These are phyloP conservation scores for Amphipoea oculea DNA, from an alignment of 2,888 invertebrate species.

Conservation along the genomic window DNA sequence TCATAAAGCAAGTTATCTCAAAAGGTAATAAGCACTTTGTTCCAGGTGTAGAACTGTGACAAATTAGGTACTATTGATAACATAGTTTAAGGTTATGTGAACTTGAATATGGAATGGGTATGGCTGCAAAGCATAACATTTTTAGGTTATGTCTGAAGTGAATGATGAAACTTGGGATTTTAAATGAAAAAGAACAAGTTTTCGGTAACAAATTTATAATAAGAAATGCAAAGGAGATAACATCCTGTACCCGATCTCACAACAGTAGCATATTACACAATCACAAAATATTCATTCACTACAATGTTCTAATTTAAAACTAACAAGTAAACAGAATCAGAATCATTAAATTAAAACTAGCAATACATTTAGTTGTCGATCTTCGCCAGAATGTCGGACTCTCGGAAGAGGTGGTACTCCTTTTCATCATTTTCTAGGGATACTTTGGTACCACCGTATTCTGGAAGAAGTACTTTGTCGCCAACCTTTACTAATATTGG, in stretches of 20 bases:
- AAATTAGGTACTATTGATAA: slow-evolving; percentile 3
- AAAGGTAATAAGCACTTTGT: slow-evolving; percentile 25
- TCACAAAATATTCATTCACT: slow-evolving; percentile 86
- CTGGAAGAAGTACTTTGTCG: slow-evolving; percentile 98
- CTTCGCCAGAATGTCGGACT: slow-evolving; percentile 98
- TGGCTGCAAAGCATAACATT: slow-evolving; percentile 5
- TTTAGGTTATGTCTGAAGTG: slow-evolving; percentile 43
- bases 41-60: slow-evolving; percentile 14
- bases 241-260: slow-evolving; percentile 77
- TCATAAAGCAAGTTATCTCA: not conserved
- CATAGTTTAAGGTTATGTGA: slow-evolving; percentile 47
- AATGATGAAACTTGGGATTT: slow-evolving; percentile 30
- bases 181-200: slow-evolving; percentile 66
- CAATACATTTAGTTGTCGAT: slow-evolving; percentile 90
- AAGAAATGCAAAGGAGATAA: slow-evolving; percentile 88
- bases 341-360: slow-evolving; percentile 81
- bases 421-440: slow-evolving; percentile 96
- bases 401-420: slow-evolving; percentile 98
- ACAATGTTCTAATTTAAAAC: slow-evolving; percentile 76
- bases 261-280: slow-evolving; percentile 86
- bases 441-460: slow-evolving; percentile 99
- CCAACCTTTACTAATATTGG: slow-evolving; percentile 96
- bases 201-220: slow-evolving; percentile 88
- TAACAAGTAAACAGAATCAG: slow-evolving; percentile 85
- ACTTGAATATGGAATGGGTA: slow-evolving; percentile 3